These are phyloP conservation scores for Nyctibius bracteatus DNA, from an alignment of 2,113 vertebrate genomes.

Conservation along the genomic window DNA sequence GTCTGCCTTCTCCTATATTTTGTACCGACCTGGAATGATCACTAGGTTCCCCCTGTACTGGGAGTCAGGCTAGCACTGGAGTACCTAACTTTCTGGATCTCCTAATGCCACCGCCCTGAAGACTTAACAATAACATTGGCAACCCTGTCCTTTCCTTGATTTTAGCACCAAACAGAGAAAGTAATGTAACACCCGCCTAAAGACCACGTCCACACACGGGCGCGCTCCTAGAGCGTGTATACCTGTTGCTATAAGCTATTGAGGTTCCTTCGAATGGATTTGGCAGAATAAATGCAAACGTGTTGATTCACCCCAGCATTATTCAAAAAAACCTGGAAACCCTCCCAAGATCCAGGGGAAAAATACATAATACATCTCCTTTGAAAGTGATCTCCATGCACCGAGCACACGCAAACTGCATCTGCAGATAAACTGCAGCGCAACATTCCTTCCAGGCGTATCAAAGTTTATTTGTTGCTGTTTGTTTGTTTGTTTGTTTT, in stretches of 20 bases:
- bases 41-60: slow-evolving; percentile 40
- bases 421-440: neutral
- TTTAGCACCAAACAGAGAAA: neutral
- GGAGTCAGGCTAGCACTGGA: neutral
- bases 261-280: neutral
- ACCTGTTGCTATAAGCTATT: slow-evolving; percentile 61
- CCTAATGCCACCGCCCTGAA: neutral
- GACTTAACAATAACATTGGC: neutral
- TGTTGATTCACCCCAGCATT: neutral
- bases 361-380: neutral
- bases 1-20: slow-evolving; percentile 52
- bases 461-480: slow-evolving; percentile 23
- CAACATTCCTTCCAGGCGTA: neutral
- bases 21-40: slow-evolving; percentile 31
- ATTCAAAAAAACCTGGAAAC: neutral
- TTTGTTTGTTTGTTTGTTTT: neutral
- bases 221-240: neutral
- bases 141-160: neutral
- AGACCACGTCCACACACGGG: neutral
- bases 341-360: neutral
- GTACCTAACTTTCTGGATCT: neutral
- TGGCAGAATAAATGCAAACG: neutral
- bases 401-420: neutral
- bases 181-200: neutral
- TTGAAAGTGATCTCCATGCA: neutral